These are phyloP conservation scores for Chaenogobius annularis DNA, from an alignment of 2,113 vertebrate genomes.

Conservation along the genomic window DNA sequence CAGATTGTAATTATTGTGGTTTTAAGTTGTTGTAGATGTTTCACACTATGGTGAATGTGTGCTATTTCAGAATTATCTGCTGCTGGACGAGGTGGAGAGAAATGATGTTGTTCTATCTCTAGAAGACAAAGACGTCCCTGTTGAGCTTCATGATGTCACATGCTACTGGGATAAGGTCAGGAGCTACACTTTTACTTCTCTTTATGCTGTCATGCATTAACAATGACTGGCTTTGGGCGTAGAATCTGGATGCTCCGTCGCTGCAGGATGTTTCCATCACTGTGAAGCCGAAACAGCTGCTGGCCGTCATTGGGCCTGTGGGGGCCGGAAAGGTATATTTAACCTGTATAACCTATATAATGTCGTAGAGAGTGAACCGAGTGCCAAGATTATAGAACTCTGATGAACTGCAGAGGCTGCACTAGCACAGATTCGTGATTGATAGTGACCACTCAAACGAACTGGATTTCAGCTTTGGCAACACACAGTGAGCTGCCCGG, in stretches of 20 bases:
- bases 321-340: slow-evolving; percentile 88
- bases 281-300: slow-evolving; percentile 78
- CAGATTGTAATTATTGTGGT: no score
- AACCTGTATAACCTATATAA: neutral
- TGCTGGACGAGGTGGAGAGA: slow-evolving; percentile 42
- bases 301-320: slow-evolving; percentile 89
- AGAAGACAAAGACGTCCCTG: slow-evolving; percentile 46
- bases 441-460: no score
- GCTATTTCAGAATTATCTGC: slow-evolving; percentile 40
- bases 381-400: no score
- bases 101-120: slow-evolving; percentile 23
- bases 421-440: no score
- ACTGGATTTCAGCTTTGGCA: no score
- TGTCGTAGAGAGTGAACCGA: no score
- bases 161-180: slow-evolving; percentile 84
- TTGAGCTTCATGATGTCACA: slow-evolving; percentile 78
- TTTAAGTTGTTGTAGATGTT: neutral
- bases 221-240: neutral
- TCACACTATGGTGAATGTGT: neutral
- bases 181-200: no score
- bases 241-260: slow-evolving; percentile 82
- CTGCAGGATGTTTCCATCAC: slow-evolving; percentile 81
- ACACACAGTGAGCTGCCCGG: no score
- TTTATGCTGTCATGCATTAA: neutral
- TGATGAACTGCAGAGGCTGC: no score